phyloP scores from a whole-genome alignment of 2,888 invertebrate species.

The Sipha maydis region DNA sequence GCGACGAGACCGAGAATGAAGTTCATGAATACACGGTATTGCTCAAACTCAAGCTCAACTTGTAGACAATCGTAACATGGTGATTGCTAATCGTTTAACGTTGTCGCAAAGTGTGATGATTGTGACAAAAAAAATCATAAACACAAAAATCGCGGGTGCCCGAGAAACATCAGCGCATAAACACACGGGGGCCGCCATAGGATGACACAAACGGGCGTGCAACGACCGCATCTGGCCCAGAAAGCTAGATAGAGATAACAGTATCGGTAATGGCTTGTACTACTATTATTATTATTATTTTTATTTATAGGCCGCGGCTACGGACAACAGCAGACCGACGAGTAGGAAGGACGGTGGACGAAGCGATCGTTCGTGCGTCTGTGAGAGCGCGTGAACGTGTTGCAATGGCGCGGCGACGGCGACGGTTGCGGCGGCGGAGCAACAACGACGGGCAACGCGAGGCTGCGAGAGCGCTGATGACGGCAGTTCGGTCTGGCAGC shows the following conservation, averaged over 20 bases:
- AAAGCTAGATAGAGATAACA: background rate
- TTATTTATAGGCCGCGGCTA: background rate
- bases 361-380: background rate
- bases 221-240: background rate
- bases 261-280: background rate
- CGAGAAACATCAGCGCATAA: too few relatives aligned
- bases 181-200: too few relatives aligned
- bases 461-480: background rate
- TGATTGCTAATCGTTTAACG: too few relatives aligned
- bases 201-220: too few relatives aligned
- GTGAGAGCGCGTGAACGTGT: constrained; percentile 33
- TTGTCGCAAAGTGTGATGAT: too few relatives aligned
- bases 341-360: background rate
- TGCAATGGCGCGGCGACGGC: constrained; percentile 19
- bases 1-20: too few relatives aligned
- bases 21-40: too few relatives aligned
- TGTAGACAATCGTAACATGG: too few relatives aligned
- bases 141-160: too few relatives aligned
- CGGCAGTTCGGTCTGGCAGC: constrained; percentile 29
- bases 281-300: background rate
- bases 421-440: background rate
- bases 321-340: background rate
- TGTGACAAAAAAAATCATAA: too few relatives aligned
- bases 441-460: background rate
- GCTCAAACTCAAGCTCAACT: too few relatives aligned